Evolutionary conservation across 2,888 invertebrate genomes (phyloP), one percentile per base, ranked within the genome.

Genomic region (Hirtodrosophila duncani): DNA sequence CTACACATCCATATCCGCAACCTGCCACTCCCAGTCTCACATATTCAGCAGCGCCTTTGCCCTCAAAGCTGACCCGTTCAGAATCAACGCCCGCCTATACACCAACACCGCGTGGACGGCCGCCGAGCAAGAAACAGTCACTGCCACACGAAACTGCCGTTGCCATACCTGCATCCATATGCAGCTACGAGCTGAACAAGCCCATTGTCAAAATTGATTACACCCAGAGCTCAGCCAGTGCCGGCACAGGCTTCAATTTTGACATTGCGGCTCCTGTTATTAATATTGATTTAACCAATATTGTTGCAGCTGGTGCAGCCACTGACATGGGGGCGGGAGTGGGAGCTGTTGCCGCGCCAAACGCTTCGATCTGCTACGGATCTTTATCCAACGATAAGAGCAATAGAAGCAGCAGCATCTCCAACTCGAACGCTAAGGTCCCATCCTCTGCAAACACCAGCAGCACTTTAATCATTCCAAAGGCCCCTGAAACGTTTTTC

Each of bases 141-240:
- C 11, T 33, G 29, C 34, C 34, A 13, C 63, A 66, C 64, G 71
- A 82, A 48, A 75, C 81, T 70, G 81, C 81, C 78, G 83, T 85
- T 70, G 81, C 81, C 78, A 84, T 85, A 72, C 85, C 84, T 66
- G 82, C 85, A 58, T 81, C 85, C 9, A 83, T 87, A 64, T 80
- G 85, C 62, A 84, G 72, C 65, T 81, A 81, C 52, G 86, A 86
- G 44, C 80, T 85, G 23, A 85, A 77, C 53, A 85, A 85, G 51
- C 87, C 87, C 45, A 64, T 86, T 44, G 85, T 87, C 26, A 87
- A 87, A 80, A 87, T 87, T 63, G 86, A 87, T 63, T 87, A 87
- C 67, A 87, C 9, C 9, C 29, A 16, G 23, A 37, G 3, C 7
- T 33, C 26, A 2, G 48, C 30, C 36, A 56, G 62, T 8, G 23